Evolutionary conservation across 2,888 invertebrate species (phyloP), one percentile per base, ranked within the genome.

Genomic region (Dryobota labecula): DNA sequence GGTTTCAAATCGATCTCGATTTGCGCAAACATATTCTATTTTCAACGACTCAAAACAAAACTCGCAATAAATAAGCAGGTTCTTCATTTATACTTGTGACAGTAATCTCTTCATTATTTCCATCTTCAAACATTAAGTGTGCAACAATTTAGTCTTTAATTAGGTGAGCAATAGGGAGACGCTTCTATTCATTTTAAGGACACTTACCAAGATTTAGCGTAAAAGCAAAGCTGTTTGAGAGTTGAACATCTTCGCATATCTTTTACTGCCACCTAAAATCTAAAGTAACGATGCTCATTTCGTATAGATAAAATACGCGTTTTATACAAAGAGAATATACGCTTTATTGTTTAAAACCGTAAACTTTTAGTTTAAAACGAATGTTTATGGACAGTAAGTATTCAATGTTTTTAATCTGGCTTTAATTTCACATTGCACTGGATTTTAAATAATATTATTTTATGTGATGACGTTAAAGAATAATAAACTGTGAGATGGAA

Each of bases 181-280:
- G 58, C 27, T 78, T 65, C 60, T 66, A 73, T 78, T 62, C 56
- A 75, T 78, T 82, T 75, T 65, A 82, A 67, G 30, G 53, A 71
- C 76, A 71, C 61, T 84, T 82, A 54, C 67, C n/a, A 62, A 82
- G 67, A 79, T 82, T 84, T 67, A 79, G 57, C 49, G 67, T 76
- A 54, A 73, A 82, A 78, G 66, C 75, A 77, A 73, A 83, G 72
- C 78, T 76, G 67, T 73, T 84, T 69, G 56, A 63, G 66, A 70
- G 57, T 75, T 54, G 58, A 81, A 78, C 75, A 78, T 76, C 79
- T 79, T 79, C 71, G 64, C 73, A 71, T 76, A 84, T 76, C 78
- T 80, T 84, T 83, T 79, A 84, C 62, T 73, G 45, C 85, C 76
- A 79, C 49, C 85, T 84, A 79, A 84, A 83, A 82, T 74, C 70